phyloP scores from a whole-genome alignment of 2,797 vertebrate genomes.

The Hydrophis major region DNA sequence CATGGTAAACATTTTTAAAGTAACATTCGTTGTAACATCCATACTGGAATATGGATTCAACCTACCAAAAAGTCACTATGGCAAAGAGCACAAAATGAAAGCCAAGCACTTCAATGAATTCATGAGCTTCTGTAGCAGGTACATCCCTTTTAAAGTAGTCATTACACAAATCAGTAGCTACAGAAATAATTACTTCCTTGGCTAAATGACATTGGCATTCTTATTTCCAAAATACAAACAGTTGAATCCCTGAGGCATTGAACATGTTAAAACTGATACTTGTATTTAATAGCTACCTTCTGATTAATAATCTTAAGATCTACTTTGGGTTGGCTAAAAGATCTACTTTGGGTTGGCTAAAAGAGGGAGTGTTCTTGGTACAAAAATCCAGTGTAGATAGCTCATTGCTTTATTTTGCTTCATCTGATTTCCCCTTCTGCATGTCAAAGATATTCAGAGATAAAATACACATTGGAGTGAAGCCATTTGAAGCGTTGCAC shows the following conservation, averaged over 20 bases:
- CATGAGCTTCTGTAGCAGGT: constrained; percentile 32
- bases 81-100: constrained; percentile 41
- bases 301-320: constrained; percentile 59
- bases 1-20: neutral
- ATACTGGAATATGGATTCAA: constrained; percentile 17
- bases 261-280: constrained; percentile 61
- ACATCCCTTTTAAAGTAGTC: constrained; percentile 41
- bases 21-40: constrained; percentile 17
- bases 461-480: constrained; percentile 4
- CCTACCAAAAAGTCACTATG: constrained; percentile 14
- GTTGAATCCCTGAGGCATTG: constrained; percentile 53
- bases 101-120: constrained; percentile 23
- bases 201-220: constrained; percentile 58
- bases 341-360: constrained; percentile 54
- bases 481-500: neutral
- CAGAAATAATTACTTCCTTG: constrained; percentile 23
- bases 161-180: constrained; percentile 58
- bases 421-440: neutral
- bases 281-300: constrained; percentile 50
- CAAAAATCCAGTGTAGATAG: constrained; percentile 34
- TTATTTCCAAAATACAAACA: constrained; percentile 52
- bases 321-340: constrained; percentile 54
- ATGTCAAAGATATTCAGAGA: neutral
- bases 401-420: constrained; percentile 31
- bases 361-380: constrained; percentile 56